phyloP scores from a whole-genome alignment of 2,888 invertebrate species.

The Ormyrus rosae region DNA sequence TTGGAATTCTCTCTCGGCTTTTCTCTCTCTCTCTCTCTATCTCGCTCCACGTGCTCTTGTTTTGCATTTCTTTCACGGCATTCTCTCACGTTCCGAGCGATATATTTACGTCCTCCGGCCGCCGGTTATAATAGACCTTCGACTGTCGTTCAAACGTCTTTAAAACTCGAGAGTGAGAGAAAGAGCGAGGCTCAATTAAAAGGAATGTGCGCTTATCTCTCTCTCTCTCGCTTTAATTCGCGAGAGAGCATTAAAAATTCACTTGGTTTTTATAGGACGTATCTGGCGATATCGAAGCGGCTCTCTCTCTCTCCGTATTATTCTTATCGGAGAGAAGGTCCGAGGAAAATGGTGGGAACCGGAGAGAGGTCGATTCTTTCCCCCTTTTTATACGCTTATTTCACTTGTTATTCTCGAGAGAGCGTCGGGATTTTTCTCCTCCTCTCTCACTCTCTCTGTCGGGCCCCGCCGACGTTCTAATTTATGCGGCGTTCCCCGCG shows the following conservation, averaged over 20 bases:
- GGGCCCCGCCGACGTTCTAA: not conserved
- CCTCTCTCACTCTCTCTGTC: too few species aligned
- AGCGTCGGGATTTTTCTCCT: too few species aligned
- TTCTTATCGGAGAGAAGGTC: too few species aligned
- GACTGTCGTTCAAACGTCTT: too few species aligned
- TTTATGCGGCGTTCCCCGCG: not conserved
- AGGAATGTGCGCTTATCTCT: not conserved
- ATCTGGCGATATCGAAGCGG: too few species aligned
- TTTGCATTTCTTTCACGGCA: conserved; percentile 10
- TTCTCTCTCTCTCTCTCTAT: not conserved
- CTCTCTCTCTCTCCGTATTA: too few species aligned
- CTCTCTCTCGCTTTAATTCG: not conserved
- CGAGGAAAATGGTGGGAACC: not conserved
- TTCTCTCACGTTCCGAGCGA: not conserved
- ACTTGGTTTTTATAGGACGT: too few species aligned
- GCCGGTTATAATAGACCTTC: not conserved
- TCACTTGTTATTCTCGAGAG: not conserved
- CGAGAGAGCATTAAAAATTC: too few species aligned
- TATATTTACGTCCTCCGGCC: not conserved
- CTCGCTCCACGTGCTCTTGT: not conserved
- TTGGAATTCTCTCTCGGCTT: conserved; percentile 5
- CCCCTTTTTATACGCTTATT: not conserved
- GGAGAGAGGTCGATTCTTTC: not conserved
- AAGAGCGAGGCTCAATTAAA: too few species aligned
- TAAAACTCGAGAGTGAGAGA: too few species aligned